These are phyloP conservation scores for Myodes glareolus DNA, from an alignment of 2,113 vertebrate genomes.

Conservation along the genomic window DNA sequence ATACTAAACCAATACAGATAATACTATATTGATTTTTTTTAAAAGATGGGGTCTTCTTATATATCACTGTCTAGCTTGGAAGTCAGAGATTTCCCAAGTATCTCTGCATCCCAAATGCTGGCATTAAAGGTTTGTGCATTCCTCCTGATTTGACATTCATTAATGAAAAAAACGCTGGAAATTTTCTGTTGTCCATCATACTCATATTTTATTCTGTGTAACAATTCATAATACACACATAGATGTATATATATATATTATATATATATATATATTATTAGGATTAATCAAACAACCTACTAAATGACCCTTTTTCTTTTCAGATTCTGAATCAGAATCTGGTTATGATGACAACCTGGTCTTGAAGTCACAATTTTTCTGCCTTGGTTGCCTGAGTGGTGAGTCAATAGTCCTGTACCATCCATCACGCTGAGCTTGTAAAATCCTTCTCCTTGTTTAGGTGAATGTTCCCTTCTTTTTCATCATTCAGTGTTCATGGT, in stretches of 20 bases:
- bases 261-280: neutral
- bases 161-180: neutral
- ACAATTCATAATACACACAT: neutral
- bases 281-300: neutral
- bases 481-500: neutral
- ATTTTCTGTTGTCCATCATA: neutral
- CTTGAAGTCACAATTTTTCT: neutral
- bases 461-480: conserved; percentile 7
- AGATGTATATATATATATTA: neutral
- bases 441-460: neutral
- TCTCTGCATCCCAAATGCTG: neutral
- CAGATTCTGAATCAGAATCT: neutral
- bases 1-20: neutral
- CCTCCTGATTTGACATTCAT: neutral
- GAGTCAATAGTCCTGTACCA: neutral
- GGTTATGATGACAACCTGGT: neutral
- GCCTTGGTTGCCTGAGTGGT: neutral
- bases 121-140: neutral
- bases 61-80: neutral
- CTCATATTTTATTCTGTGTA: neutral
- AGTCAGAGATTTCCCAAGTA: neutral
- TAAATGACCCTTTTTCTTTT: neutral
- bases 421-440: neutral
- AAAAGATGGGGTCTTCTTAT: neutral
- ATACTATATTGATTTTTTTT: neutral